These are phyloP conservation scores for Rapana venosa DNA, from an alignment of 2,888 invertebrate genomes.

Conservation along the genomic window DNA sequence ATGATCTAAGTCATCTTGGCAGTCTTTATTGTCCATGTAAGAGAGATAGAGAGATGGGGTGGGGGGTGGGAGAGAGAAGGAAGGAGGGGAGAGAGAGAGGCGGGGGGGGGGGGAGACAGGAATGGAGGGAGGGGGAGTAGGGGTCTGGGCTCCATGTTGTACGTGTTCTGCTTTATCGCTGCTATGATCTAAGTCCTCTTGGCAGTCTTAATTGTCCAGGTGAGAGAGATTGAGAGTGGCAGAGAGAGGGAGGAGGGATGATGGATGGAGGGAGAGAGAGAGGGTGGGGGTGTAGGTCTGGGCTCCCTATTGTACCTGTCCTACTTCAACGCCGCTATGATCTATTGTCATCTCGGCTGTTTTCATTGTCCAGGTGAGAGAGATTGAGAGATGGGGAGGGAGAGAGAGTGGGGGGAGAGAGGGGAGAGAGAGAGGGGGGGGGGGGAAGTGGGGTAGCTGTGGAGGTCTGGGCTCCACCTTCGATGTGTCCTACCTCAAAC, in stretches of 20 bases:
- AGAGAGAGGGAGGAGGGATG: too few species aligned
- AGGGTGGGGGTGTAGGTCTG: slow-evolving; percentile 69
- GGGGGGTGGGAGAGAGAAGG: too few species aligned
- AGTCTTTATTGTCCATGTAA: slow-evolving; percentile 57
- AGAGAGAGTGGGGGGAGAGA: too few species aligned
- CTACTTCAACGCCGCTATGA: slow-evolving; percentile 69
- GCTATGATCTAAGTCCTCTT: slow-evolving; percentile 64
- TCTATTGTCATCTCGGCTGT: slow-evolving; percentile 61
- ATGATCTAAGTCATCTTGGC: slow-evolving; percentile 64
- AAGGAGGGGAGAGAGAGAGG: too few species aligned
- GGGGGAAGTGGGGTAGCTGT: too few species aligned
- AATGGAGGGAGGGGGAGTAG: slow-evolving; percentile 50
- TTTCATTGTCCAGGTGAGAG: slow-evolving; percentile 57
- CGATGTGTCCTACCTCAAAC: slow-evolving; percentile 74
- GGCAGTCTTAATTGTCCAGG: slow-evolving; percentile 57
- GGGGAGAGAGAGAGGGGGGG: not conserved
- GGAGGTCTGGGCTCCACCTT: slow-evolving; percentile 73
- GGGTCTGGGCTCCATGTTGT: slow-evolving; percentile 73
- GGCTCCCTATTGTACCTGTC: slow-evolving; percentile 75
- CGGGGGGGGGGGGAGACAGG: slow-evolving; percentile 46
- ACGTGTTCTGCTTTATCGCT: slow-evolving; percentile 73
- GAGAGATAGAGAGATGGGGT: too few species aligned
- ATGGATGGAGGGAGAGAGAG: too few species aligned
- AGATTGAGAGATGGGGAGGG: too few species aligned
- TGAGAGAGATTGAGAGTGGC: slow-evolving; percentile 10